Evolutionary conservation across 1,140 invertebrate species (phyloP).

Genomic region (Rhagoletis zephyria): DNA sequence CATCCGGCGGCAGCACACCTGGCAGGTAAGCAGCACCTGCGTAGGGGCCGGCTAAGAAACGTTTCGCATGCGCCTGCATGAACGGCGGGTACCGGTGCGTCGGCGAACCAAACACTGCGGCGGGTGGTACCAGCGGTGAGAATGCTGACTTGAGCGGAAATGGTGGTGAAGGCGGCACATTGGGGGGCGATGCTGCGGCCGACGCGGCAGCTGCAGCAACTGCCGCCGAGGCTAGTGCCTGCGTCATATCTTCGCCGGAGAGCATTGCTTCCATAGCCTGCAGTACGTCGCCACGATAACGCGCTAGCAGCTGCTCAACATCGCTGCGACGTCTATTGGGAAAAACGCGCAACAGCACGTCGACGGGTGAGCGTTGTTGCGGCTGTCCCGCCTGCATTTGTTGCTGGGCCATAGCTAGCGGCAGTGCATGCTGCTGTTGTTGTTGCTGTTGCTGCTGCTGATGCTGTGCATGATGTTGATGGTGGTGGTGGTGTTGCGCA

Average conservation of each 20-base stretch:
- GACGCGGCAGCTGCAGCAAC: slow-evolving; percentile 53
- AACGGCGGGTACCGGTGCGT: slow-evolving; percentile 72
- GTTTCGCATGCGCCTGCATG: slow-evolving; percentile 76
- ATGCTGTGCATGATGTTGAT: slow-evolving; percentile 71
- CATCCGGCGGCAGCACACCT: slow-evolving; percentile 81
- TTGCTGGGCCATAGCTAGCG: slow-evolving; percentile 49
- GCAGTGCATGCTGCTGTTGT: slow-evolving; percentile 59
- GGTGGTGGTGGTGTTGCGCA: slow-evolving; percentile 59
- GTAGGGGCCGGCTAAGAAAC: slow-evolving; percentile 86
- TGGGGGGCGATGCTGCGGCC: slow-evolving; percentile 60
- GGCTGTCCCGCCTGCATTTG: slow-evolving; percentile 58
- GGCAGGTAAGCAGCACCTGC: slow-evolving; percentile 86
- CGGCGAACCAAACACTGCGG: slow-evolving; percentile 74
- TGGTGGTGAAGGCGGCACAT: slow-evolving; percentile 72
- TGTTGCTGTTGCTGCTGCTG: slow-evolving; percentile 65
- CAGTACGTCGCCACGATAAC: slow-evolving; percentile 88
- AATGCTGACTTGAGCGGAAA: slow-evolving; percentile 81
- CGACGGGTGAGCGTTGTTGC: slow-evolving; percentile 80
- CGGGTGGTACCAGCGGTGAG: slow-evolving; percentile 78
- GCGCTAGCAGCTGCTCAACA: slow-evolving; percentile 85
- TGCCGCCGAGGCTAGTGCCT: slow-evolving; percentile 57
- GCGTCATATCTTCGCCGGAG: slow-evolving; percentile 77
- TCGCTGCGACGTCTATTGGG: slow-evolving; percentile 86
- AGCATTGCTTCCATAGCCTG: slow-evolving; percentile 92
- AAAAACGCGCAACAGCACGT: slow-evolving; percentile 86